Evolutionary conservation across 2,797 vertebrate species (phyloP), one percentile per base, ranked within the genome.

Genomic region (Tapirus indicus): DNA sequence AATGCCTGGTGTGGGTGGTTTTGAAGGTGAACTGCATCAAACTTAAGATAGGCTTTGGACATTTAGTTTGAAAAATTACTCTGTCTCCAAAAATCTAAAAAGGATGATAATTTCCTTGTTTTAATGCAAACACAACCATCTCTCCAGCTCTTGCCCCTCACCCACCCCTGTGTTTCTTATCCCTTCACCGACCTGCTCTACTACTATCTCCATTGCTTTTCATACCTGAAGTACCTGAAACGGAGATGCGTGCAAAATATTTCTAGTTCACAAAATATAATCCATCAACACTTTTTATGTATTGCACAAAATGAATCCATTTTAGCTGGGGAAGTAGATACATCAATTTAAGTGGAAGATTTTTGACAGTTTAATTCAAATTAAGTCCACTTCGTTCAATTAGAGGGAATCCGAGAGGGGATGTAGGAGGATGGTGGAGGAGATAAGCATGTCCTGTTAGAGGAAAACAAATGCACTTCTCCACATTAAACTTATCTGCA

Each of bases 291-390:
- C 97, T 97, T 98, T 98, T 98, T 97, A 97, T 97, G 90, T 97
- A 97, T 96, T 96, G 96, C 97, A 96, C 97, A 98, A 98, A 98
- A 98, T 98, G 91, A 98, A 98, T 98, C 98, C 95, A 96, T 98
- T 99, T 98, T 98, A 98, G 85, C 92, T 10, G 6, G 86, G 92
- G 89, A 98, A 97, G 97, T 97, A 98, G 97, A 98, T 98, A 97
- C 98, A 99, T 98, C 98, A 98, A 98, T 98, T 98, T 98, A 98
- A 98, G 98, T 98, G 95, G 98, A 98, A 98, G 97, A 98, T 98
- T 98, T 99, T 98, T 99, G 98, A 98, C 98, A 98, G 96, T 98
- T 98, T 99, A 99, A 99, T 99, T 98, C 98, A 98, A 98, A 98
- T 98, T 98, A 99, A 98, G 98, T 98, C 98, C 97, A 98, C 97